Evolutionary conservation across 2,113 vertebrate genomes (phyloP).

Genomic region (Oxygymnocypris stewartii): DNA sequence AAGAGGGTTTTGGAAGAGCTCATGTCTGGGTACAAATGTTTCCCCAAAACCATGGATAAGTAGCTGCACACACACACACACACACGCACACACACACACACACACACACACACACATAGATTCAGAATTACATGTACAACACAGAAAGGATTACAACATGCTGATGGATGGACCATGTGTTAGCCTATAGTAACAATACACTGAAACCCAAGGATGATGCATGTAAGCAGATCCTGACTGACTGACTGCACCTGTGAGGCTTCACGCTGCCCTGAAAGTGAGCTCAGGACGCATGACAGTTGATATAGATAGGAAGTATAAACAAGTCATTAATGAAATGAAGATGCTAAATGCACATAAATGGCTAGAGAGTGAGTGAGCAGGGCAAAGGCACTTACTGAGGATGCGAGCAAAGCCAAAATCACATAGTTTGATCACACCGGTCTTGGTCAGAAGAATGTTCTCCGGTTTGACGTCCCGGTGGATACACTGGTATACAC

Average conservation of each 20-base stretch:
- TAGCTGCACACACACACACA: slow-evolving; percentile 34
- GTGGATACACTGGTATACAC: slow-evolving; percentile 88
- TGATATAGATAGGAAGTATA: slow-evolving; percentile 47
- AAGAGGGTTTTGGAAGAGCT: not conserved
- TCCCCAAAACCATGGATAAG: not conserved
- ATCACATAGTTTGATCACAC: slow-evolving; percentile 94
- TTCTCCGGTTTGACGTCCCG: slow-evolving; percentile 97
- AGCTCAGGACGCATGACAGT: slow-evolving; percentile 54
- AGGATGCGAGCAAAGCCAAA: slow-evolving; percentile 95
- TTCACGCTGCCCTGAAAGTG: slow-evolving; percentile 62
- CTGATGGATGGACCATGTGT: slow-evolving; percentile 60
- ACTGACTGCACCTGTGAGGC: slow-evolving; percentile 9
- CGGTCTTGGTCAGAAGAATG: slow-evolving; percentile 93
- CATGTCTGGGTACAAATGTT: not conserved
- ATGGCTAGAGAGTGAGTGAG: slow-evolving; percentile 22
- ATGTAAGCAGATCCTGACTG: slow-evolving; percentile 65
- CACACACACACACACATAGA: slow-evolving; percentile 37
- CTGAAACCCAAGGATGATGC: slow-evolving; percentile 60
- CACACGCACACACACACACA: too few relatives aligned
- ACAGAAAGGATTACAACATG: slow-evolving; percentile 66
- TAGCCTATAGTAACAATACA: slow-evolving; percentile 67
- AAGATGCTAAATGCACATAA: slow-evolving; percentile 61
- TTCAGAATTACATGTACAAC: slow-evolving; percentile 19
- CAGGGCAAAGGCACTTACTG: slow-evolving; percentile 76
- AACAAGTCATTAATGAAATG: slow-evolving; percentile 67